Evolutionary conservation across 2,113 vertebrate species (phyloP).

Genomic region (Carlito syrichta): DNA sequence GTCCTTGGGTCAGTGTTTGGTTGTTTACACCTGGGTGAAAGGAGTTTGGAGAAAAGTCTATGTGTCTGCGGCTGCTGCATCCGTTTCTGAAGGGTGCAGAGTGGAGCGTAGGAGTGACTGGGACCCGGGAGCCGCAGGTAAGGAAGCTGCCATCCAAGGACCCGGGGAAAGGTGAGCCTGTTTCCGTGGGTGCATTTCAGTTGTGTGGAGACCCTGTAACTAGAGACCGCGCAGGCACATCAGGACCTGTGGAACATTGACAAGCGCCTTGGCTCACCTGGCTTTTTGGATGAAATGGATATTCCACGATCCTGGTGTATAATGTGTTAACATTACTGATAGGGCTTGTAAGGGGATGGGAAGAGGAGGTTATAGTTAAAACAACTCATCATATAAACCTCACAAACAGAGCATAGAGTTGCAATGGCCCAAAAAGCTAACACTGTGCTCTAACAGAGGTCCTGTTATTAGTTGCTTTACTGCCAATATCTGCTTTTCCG

Average conservation of each 20-base stretch:
- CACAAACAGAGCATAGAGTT: too few species aligned
- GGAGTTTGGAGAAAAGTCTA: neutral
- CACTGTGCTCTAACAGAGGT: too few species aligned
- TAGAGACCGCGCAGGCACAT: neutral
- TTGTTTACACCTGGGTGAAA: neutral
- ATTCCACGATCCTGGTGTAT: neutral
- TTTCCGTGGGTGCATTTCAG: neutral
- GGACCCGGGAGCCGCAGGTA: too few species aligned
- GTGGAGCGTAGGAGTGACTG: neutral
- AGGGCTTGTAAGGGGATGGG: too few species aligned
- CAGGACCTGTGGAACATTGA: neutral
- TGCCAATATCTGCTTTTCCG: too few species aligned
- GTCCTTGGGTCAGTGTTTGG: neutral
- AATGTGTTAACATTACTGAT: neutral
- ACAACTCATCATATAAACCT: too few species aligned
- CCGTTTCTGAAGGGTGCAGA: neutral
- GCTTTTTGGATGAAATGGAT: neutral
- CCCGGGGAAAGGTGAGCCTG: too few species aligned
- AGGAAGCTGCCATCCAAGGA: too few species aligned
- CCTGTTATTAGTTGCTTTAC: too few species aligned
- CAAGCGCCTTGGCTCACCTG: neutral
- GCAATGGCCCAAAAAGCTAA: too few species aligned
- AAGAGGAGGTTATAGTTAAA: too few species aligned
- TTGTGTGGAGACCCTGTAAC: neutral
- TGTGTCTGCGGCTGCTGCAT: neutral